A percentile compares a stretch with the other conserved stretches of the same genome.
Conservation (phyloP, 2,113 vertebrate species). For the Actinemys pallida region DNA sequence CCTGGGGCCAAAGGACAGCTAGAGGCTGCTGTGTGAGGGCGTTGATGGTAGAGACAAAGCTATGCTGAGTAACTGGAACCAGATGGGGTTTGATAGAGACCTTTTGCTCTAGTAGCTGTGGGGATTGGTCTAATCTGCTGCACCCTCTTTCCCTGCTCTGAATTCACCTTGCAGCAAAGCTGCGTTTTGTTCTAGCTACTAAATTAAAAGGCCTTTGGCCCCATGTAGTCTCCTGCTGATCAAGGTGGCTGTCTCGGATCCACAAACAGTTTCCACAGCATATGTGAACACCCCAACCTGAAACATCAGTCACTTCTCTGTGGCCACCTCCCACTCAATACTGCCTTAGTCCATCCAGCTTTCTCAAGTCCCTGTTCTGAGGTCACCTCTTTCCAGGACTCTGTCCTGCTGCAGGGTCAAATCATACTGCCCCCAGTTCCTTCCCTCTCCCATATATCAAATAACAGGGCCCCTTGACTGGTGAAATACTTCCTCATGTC, state of each 20-base stretch:
- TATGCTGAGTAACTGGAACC: neutral
- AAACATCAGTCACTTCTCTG: too few species aligned
- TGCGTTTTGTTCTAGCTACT: neutral
- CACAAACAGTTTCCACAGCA: too few species aligned
- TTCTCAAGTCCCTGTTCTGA: too few species aligned
- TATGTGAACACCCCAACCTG: too few species aligned
- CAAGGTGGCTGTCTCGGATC: neutral
- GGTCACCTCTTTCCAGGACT: too few species aligned
- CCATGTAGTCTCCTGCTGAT: neutral
- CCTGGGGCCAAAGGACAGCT: neutral
- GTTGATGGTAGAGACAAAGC: neutral
- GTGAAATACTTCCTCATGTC: neutral
- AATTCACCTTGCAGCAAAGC: neutral
- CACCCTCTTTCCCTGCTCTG: neutral
- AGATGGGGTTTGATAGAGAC: neutral
- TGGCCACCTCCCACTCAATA: too few species aligned
- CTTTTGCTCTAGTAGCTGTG: neutral
- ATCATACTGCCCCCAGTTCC: neutral
- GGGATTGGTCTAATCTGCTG: neutral
- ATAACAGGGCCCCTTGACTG: neutral
- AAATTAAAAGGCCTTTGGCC: neutral
- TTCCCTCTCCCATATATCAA: neutral
- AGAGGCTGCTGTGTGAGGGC: neutral
- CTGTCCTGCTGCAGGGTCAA: too few species aligned
- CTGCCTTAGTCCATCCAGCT: too few species aligned